phyloP scores from a whole-genome alignment of 2,797 vertebrate genomes.

The Melanotaenia boesemani region DNA sequence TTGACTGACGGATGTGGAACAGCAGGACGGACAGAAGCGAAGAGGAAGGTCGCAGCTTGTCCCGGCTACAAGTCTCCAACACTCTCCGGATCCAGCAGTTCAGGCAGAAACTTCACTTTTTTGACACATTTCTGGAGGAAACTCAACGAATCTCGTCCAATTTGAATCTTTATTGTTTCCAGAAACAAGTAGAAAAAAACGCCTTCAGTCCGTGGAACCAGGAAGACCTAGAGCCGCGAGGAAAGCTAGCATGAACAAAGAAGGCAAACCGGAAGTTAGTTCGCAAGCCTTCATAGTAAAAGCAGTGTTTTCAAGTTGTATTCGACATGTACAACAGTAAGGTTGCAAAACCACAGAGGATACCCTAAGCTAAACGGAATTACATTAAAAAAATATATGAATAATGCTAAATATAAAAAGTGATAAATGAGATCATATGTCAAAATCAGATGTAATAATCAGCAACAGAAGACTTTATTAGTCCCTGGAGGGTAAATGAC shows the following conservation, averaged over 20 bases:
- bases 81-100: not conserved
- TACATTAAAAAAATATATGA: too few relatives aligned
- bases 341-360: too few relatives aligned
- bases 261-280: conserved; percentile 7
- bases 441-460: too few relatives aligned
- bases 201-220: conserved; percentile 30
- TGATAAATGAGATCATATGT: too few relatives aligned
- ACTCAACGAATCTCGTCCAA: rapidly evolving
- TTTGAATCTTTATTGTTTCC: not conserved
- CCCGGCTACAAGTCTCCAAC: not conserved
- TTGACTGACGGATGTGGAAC: not conserved
- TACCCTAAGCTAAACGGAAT: too few relatives aligned
- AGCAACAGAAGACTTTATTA: too few relatives aligned
- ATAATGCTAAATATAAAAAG: too few relatives aligned
- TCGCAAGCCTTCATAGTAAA: conserved; percentile 30
- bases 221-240: conserved; percentile 48
- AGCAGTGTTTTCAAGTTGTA: not conserved
- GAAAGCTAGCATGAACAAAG: not conserved
- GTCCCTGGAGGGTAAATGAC: too few relatives aligned
- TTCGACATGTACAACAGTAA: too few relatives aligned
- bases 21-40: not conserved
- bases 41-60: not conserved
- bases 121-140: not conserved
- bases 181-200: not conserved
- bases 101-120: not conserved